Evolutionary conservation across 2,888 invertebrate species (phyloP).

Genomic region (Dione vanillae): DNA sequence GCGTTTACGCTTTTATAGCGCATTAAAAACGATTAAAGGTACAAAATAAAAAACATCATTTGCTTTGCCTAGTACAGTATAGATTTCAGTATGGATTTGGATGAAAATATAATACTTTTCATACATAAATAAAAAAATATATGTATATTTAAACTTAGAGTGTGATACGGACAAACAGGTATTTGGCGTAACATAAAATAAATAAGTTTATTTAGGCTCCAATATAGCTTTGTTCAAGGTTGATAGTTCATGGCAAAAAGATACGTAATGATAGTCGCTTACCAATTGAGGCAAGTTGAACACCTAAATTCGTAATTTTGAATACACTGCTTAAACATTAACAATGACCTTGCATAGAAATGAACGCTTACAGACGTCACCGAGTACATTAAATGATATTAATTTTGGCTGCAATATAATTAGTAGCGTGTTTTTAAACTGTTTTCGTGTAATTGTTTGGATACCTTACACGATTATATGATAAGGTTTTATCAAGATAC

Average conservation of each 20-base stretch:
- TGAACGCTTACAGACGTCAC: background rate
- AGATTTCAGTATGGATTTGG: too few species aligned
- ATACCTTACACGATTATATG: background rate
- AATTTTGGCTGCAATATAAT: background rate
- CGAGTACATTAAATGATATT: background rate
- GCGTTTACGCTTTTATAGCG: background rate
- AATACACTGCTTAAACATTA: background rate
- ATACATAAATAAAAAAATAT: too few species aligned
- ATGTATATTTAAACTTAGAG: background rate
- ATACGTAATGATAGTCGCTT: slow-evolving; percentile 7
- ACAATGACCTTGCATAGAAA: slow-evolving; percentile 1
- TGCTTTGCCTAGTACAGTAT: background rate
- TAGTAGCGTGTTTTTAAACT: background rate
- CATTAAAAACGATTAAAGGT: background rate
- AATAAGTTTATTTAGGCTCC: background rate
- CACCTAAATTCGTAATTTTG: background rate
- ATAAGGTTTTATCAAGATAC: too few species aligned
- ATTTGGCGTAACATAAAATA: background rate
- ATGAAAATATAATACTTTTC: too few species aligned
- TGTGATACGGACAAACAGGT: slow-evolving; percentile 1
- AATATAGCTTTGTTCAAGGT: slow-evolving; percentile 8
- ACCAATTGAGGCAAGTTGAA: background rate
- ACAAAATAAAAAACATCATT: background rate
- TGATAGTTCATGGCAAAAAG: background rate
- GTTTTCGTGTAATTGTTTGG: background rate